These are phyloP conservation scores for Babyrousa celebensis DNA, from an alignment of 2,797 vertebrate species.

Conservation along the genomic window DNA sequence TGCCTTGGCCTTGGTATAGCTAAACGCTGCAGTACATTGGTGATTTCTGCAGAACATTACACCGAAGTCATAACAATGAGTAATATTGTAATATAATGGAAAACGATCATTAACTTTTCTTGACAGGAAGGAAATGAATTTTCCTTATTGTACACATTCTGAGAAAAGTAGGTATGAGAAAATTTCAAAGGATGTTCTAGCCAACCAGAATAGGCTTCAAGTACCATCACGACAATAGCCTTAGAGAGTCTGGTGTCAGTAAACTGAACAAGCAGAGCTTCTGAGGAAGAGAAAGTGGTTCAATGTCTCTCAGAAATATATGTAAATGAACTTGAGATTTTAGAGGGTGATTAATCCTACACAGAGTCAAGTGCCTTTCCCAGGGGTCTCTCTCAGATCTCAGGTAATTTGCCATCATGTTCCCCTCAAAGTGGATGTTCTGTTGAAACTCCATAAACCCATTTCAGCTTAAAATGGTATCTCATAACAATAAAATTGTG, in stretches of 20 bases:
- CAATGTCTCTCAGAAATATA: slow-evolving; percentile 71
- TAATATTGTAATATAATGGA: slow-evolving; percentile 86
- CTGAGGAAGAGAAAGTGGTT: slow-evolving; percentile 53
- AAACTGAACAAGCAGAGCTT: slow-evolving; percentile 66
- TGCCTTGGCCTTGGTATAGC: slow-evolving; percentile 47
- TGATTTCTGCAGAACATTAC: slow-evolving; percentile 76
- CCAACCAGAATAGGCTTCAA: slow-evolving; percentile 56
- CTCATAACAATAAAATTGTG: slow-evolving; percentile 66
- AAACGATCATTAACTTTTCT: slow-evolving; percentile 86
- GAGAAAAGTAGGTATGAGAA: slow-evolving; percentile 71
- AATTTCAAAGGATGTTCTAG: slow-evolving; percentile 76
- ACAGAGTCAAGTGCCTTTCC: slow-evolving; percentile 72
- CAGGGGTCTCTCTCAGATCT: slow-evolving; percentile 75
- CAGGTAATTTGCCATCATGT: slow-evolving; percentile 64
- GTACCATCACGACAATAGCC: slow-evolving; percentile 51
- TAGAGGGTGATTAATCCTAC: slow-evolving; percentile 73
- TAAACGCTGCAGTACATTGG: slow-evolving; percentile 24
- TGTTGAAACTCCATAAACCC: slow-evolving; percentile 73
- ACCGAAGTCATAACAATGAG: slow-evolving; percentile 84
- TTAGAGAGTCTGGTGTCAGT: slow-evolving; percentile 65
- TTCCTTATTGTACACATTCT: slow-evolving; percentile 79
- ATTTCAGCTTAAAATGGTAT: slow-evolving; percentile 76
- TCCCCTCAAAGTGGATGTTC: slow-evolving; percentile 33
- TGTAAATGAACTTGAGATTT: slow-evolving; percentile 81
- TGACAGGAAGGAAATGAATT: slow-evolving; percentile 85